phyloP scores from a whole-genome alignment of 2,888 invertebrate genomes.

The Ormyrus rosae region DNA sequence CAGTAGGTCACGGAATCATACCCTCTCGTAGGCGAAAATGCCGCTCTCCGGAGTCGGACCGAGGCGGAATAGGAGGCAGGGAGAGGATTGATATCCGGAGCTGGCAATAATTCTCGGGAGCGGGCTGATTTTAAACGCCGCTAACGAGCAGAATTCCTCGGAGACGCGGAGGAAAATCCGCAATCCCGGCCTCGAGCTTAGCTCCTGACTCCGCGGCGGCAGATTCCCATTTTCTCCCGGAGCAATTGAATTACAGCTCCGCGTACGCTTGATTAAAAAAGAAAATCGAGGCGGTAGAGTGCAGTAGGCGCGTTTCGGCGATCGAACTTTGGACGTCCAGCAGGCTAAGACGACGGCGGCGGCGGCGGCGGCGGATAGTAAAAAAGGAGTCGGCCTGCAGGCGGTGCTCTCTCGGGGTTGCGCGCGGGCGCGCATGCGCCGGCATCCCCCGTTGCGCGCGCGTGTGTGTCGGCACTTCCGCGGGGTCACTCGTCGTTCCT shows the following conservation, averaged over 20 bases:
- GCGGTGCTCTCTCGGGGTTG: slow-evolving; percentile 10
- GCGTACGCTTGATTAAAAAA: slow-evolving; percentile 13
- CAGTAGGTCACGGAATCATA: too few species aligned
- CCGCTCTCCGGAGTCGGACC: too few species aligned
- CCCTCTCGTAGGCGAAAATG: too few species aligned
- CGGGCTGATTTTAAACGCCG: background rate
- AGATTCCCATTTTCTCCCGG: background rate
- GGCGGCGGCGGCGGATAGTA: background rate
- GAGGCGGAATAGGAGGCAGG: too few species aligned
- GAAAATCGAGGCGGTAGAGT: background rate
- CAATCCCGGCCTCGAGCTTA: background rate
- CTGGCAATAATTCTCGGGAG: too few species aligned
- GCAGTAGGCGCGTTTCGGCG: background rate
- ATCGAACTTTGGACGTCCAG: background rate
- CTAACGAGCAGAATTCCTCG: too few species aligned
- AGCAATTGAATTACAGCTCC: slow-evolving; percentile 9
- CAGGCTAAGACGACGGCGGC: too few species aligned
- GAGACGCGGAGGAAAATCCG: too few species aligned
- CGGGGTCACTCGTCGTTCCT: slow-evolving; percentile 55
- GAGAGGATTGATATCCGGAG: too few species aligned
- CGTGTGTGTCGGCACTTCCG: slow-evolving; percentile 61
- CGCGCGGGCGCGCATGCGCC: slow-evolving; percentile 21
- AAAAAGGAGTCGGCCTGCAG: slow-evolving; percentile 30
- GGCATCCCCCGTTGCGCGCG: slow-evolving; percentile 29
- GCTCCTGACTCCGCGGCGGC: background rate